Conservation (phyloP, 2,113 vertebrate species). For the Trinectes maculatus region DNA sequence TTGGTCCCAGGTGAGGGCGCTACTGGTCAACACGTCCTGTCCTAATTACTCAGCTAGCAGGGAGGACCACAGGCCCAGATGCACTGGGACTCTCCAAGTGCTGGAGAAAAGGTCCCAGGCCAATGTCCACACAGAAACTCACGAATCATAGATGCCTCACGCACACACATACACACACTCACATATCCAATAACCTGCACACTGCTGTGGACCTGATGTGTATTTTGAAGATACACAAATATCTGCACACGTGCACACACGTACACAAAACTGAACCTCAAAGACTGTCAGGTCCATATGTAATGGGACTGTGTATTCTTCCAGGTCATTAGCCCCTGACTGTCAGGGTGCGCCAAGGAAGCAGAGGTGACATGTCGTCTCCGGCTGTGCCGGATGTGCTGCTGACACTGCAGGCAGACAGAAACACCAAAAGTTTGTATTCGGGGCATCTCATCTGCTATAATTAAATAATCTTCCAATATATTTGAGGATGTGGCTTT, state of each 20-base stretch:
- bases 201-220: not conserved
- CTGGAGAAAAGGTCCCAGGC: slow-evolving; percentile 44
- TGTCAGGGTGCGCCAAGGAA: slow-evolving; percentile 59
- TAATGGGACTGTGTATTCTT: slow-evolving; percentile 59
- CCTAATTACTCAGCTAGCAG: slow-evolving; percentile 68
- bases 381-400: slow-evolving; percentile 60
- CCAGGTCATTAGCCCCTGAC: slow-evolving; percentile 73
- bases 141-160: too few species aligned
- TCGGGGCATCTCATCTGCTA: not conserved
- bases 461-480: too few species aligned
- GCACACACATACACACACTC: not conserved
- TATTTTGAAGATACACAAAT: not conserved
- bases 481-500: not conserved
- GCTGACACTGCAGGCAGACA: slow-evolving; percentile 53
- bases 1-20: slow-evolving; percentile 62
- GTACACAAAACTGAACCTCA: not conserved
- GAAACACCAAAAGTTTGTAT: slow-evolving; percentile 27
- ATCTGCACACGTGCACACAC: not conserved
- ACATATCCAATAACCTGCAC: slow-evolving; percentile 1
- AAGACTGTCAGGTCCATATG: slow-evolving; percentile 49
- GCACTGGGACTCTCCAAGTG: slow-evolving; percentile 46
- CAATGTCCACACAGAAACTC: not conserved
- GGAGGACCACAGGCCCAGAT: slow-evolving; percentile 60
- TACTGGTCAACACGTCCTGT: slow-evolving; percentile 70
- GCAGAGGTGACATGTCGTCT: slow-evolving; percentile 44